Evolutionary conservation across 1,140 invertebrate species (phyloP).

Genomic region (Thereuonema tuberculata): DNA sequence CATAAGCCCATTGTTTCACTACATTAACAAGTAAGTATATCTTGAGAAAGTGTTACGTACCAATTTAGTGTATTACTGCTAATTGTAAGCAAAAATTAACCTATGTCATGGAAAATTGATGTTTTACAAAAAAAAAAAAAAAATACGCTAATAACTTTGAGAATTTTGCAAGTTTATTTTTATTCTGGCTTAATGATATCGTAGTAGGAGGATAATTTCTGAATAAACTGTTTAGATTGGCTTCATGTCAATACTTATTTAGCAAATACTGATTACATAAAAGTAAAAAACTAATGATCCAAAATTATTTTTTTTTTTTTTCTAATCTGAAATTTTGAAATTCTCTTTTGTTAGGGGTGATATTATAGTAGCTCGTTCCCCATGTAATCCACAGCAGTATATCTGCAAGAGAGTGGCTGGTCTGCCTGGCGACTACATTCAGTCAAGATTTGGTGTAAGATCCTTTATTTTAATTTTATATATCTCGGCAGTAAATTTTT

Average conservation of each 20-base stretch:
- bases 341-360: slow-evolving; percentile 43
- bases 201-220: neutral
- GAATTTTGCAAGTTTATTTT: neutral
- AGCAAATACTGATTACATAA: too few relatives aligned
- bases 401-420: slow-evolving; percentile 72
- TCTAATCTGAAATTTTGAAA: neutral
- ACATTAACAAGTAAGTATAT: slow-evolving; percentile 33
- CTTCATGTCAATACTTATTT: too few relatives aligned
- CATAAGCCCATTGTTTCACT: slow-evolving; percentile 46
- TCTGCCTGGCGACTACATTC: slow-evolving; percentile 55
- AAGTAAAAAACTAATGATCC: too few relatives aligned
- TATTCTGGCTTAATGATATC: neutral
- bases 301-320: neutral
- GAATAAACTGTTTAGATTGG: too few relatives aligned
- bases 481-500: too few relatives aligned
- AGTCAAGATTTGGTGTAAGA: slow-evolving; percentile 18
- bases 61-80: too few relatives aligned
- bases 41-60: too few relatives aligned
- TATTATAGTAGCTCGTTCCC: slow-evolving; percentile 65
- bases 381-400: slow-evolving; percentile 56
- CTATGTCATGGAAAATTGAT: too few relatives aligned
- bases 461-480: too few relatives aligned
- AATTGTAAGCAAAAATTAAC: too few relatives aligned
- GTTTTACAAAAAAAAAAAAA: too few relatives aligned
- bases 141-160: neutral